Percentiles rank a stretch among this genome's conserved stretches.
Conservation (phyloP, 2,888 invertebrate species). For the Drosophila limbata region DNA sequence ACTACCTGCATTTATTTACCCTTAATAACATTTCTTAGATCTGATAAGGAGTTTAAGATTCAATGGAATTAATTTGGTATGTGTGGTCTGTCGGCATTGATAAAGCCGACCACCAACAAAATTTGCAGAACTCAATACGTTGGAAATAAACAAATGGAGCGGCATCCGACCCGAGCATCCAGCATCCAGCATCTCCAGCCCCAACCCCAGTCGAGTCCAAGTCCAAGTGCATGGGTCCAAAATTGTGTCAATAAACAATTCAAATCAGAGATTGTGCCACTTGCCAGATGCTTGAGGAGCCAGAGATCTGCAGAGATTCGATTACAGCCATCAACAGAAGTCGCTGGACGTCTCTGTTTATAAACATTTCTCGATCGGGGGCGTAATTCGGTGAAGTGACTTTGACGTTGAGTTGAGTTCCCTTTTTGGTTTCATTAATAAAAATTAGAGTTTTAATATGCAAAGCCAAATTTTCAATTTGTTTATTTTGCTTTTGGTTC, state of each 20-base stretch:
- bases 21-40: not conserved
- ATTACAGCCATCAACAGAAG: slow-evolving; percentile 52
- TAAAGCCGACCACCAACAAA: slow-evolving; percentile 68
- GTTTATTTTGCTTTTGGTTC: slow-evolving; percentile 40
- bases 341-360: slow-evolving; percentile 30
- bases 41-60: slow-evolving; percentile 24
- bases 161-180: slow-evolving; percentile 15
- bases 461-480: slow-evolving; percentile 19
- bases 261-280: slow-evolving; percentile 35
- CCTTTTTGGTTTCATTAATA: slow-evolving; percentile 21
- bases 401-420: not conserved
- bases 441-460: slow-evolving; percentile 13
- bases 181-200: slow-evolving; percentile 7
- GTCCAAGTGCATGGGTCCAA: slow-evolving; percentile 36
- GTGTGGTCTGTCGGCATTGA: slow-evolving; percentile 72
- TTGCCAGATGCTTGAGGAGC: slow-evolving; percentile 36
- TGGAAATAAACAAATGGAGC: slow-evolving; percentile 54
- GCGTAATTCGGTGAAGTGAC: slow-evolving; percentile 70
- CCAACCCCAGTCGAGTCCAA: slow-evolving; percentile 7
- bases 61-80: slow-evolving; percentile 44
- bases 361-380: slow-evolving; percentile 28
- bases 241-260: slow-evolving; percentile 68
- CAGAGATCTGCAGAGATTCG: slow-evolving; percentile 33
- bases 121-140: slow-evolving; percentile 59
- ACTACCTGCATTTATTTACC: not conserved